These are phyloP conservation scores for Poeciliopsis paucimaculata DNA, from an alignment of 2,797 vertebrate genomes.

Conservation along the genomic window DNA sequence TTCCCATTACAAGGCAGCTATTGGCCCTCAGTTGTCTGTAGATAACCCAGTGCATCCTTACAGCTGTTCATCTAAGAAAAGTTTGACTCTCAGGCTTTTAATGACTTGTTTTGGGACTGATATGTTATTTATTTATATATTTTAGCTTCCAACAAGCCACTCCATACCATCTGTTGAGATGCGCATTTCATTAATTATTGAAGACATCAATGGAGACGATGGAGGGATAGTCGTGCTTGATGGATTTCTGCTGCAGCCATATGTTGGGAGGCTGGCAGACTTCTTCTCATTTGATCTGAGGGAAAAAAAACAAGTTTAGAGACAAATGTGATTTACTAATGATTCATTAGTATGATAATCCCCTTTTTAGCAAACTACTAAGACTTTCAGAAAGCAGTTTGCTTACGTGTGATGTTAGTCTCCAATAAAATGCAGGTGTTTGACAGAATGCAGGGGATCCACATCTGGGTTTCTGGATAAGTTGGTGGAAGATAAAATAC, in stretches of 20 bases:
- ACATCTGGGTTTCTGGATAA: neutral
- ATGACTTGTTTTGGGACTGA: conserved; percentile 40
- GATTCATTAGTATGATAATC: conserved; percentile 22
- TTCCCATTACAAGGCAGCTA: neutral
- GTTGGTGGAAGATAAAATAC: too few species aligned
- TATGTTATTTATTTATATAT: conserved; percentile 1
- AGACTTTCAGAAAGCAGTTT: conserved; percentile 13
- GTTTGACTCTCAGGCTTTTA: conserved; percentile 59
- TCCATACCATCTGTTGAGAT: conserved; percentile 64
- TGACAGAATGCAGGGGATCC: neutral
- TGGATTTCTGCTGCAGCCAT: conserved; percentile 49
- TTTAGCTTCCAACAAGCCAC: conserved; percentile 42
- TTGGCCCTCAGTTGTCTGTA: conserved; percentile 12
- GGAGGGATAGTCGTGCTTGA: conserved; percentile 34
- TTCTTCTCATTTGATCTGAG: conserved; percentile 31
- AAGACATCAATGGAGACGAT: conserved; percentile 51
- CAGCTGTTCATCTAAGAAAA: conserved; percentile 31
- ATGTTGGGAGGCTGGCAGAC: conserved; percentile 54
- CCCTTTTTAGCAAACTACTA: conserved; percentile 9
- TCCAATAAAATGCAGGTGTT: conserved; percentile 9
- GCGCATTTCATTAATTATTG: conserved; percentile 70
- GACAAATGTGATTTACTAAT: conserved; percentile 19
- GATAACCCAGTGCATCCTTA: conserved; percentile 10
- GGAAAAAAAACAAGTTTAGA: conserved; percentile 15
- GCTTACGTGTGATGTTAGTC: neutral